Evolutionary conservation across 2,888 invertebrate species (phyloP).

Genomic region (Ornithoptera alexandrae): DNA sequence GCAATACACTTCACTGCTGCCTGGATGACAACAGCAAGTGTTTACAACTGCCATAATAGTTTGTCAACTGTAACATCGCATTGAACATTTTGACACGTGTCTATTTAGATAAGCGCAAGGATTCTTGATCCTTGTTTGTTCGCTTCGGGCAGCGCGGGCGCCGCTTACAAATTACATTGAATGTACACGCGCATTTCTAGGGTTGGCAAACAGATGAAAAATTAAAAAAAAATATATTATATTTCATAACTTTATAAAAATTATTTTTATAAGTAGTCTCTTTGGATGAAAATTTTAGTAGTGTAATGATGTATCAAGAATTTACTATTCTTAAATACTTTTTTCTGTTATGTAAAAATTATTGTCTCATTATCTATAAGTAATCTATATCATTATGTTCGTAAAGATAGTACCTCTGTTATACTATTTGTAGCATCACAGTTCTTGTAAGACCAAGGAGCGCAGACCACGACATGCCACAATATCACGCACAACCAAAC

Average conservation of each 20-base stretch:
- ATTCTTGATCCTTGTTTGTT: constrained; percentile 45
- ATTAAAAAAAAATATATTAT: not conserved
- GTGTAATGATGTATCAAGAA: no score
- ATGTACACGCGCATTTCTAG: constrained; percentile 56
- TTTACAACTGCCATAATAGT: constrained; percentile 30
- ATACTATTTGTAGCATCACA: no score
- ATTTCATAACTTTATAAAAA: not conserved
- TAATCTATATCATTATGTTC: no score
- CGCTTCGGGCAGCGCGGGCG: constrained; percentile 47
- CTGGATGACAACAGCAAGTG: not conserved
- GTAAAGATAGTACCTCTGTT: no score
- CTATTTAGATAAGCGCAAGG: constrained; percentile 41
- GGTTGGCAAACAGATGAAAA: constrained; percentile 40
- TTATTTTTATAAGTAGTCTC: not conserved
- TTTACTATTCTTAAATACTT: no score
- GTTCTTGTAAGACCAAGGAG: no score
- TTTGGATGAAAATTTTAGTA: no score
- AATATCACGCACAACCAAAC: no score
- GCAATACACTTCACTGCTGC: not conserved
- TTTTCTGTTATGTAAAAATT: no score
- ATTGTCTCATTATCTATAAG: no score
- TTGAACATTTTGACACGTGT: constrained; percentile 42
- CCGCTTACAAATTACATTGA: constrained; percentile 64
- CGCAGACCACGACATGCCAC: no score
- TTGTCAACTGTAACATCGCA: constrained; percentile 30